phyloP scores from a whole-genome alignment of 2,888 invertebrate species.

The Sylvicola fuscatus region DNA sequence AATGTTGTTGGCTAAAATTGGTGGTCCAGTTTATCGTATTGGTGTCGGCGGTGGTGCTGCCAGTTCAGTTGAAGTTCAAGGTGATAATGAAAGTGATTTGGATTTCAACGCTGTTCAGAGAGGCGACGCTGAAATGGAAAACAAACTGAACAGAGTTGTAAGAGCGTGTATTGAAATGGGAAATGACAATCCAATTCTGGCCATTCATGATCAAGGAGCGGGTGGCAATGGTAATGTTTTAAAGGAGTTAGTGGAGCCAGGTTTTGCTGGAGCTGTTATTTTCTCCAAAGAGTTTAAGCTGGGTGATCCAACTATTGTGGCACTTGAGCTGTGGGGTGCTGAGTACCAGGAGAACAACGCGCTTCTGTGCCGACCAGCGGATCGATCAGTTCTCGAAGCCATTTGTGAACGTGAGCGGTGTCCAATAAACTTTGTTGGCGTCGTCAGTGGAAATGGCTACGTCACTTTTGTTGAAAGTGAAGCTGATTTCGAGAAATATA shows the following conservation, averaged over 20 bases:
- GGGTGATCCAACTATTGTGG: slow-evolving; percentile 81
- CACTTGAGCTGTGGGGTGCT: slow-evolving; percentile 92
- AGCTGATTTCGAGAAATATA: slow-evolving; percentile 26
- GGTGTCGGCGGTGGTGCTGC: slow-evolving; percentile 98
- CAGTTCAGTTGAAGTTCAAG: slow-evolving; percentile 87
- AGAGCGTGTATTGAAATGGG: slow-evolving; percentile 76
- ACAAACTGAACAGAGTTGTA: slow-evolving; percentile 85
- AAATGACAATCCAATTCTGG: slow-evolving; percentile 69
- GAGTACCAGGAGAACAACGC: slow-evolving; percentile 97
- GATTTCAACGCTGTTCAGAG: slow-evolving; percentile 93
- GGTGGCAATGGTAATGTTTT: slow-evolving; percentile 97
- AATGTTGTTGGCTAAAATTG: slow-evolving; percentile 84
- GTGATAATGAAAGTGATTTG: slow-evolving; percentile 61
- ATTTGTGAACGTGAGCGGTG: slow-evolving; percentile 80
- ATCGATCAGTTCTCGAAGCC: slow-evolving; percentile 39
- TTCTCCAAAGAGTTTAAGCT: slow-evolving; percentile 69
- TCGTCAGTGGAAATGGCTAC: slow-evolving; percentile 70
- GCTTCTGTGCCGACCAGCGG: slow-evolving; percentile 49
- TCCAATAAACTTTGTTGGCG: slow-evolving; percentile 81
- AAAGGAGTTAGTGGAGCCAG: slow-evolving; percentile 88
- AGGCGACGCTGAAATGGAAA: slow-evolving; percentile 95
- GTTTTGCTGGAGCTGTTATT: slow-evolving; percentile 65
- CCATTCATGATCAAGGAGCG: slow-evolving; percentile 96
- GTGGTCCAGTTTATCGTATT: slow-evolving; percentile 93
- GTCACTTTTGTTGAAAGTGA: slow-evolving; percentile 44